Base-by-base conservation (phyloP, 2,888 invertebrate genomes). In the Geotrupes spiniger region DNA sequence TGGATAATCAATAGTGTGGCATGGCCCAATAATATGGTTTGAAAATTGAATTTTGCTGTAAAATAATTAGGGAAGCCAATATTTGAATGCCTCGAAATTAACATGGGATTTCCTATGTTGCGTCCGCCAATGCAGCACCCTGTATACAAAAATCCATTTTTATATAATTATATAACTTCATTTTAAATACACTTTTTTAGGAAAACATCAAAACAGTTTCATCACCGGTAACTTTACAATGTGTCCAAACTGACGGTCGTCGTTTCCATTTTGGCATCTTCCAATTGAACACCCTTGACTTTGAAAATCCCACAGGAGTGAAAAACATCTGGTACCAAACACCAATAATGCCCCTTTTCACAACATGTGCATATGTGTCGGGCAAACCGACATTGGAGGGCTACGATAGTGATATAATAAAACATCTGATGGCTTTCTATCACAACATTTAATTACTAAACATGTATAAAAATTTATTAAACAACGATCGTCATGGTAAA, bases 281-380 rank as follows among this genome's bases (percentile, higher is more conserved):
- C 48, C 92, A 96, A 72, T 75, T 96, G 9, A 92, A 92, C 63
- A 89, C 89, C 0, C 73, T 91, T 26, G 80, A 89, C 69, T 71
- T 90, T 2, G 73, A 76, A 55, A 77, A 79, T 1, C 67, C 62
- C 9, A 76, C 78, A 15, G 80, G 80, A 16, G 69, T 77, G 1
- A 89, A 84, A 66, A 96, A 96, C 72, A 78, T 87, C 56, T 90
- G 88, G 81, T 95, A 89, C 80, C 80, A 82, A 62, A 78, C 79
- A 39, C 79, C 84, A 12, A 71, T 76, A 55, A 72, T 86, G 41
- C 73, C 81, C 55, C 66, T 92, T 12, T 92, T 85, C 61, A 76
- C 80, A 36, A 75, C 76, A 43, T 84, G 87, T 62, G 69, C 76
- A 49, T 87, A 87, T 68, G 75, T 80, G 49, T 64, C 76, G 38